Evolutionary conservation across 2,113 vertebrate species (phyloP).

Genomic region (Leptobrachium ailaonicum): DNA sequence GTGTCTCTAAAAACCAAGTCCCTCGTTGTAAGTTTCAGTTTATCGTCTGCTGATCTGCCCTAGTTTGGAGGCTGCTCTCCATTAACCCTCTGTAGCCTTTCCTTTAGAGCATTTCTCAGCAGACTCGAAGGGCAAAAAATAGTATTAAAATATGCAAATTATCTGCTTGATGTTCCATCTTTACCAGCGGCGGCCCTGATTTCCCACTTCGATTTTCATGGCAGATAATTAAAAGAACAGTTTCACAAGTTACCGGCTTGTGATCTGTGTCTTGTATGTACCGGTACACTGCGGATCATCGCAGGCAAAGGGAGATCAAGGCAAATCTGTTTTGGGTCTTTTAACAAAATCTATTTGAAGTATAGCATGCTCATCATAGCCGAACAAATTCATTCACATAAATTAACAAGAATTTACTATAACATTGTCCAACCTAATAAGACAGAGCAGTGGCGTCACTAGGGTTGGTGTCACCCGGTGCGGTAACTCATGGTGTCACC

Average conservation of each 20-base stretch:
- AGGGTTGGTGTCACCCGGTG: no score
- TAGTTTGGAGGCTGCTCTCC: not conserved
- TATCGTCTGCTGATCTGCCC: no score
- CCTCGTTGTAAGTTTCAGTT: no score
- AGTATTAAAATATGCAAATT: constrained; percentile 33
- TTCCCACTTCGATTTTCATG: constrained; percentile 15
- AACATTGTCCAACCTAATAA: no score
- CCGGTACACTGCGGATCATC: constrained; percentile 7
- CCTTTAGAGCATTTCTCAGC: not conserved
- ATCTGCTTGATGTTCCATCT: constrained; percentile 16
- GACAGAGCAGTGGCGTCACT: no score
- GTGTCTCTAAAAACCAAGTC: no score
- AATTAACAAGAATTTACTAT: no score
- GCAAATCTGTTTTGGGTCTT: no score
- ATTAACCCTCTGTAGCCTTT: constrained; percentile 24
- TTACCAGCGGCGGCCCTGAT: constrained; percentile 6
- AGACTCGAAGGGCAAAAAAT: not conserved
- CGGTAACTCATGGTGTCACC: no score
- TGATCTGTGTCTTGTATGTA: not conserved
- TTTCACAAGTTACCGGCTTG: constrained; percentile 21
- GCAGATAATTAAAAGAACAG: constrained; percentile 26
- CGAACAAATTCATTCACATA: no score
- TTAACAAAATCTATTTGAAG: not conserved
- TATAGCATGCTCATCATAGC: not conserved
- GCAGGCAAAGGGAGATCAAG: not conserved